Percentiles rank a stretch among this genome's conserved stretches.
These are phyloP conservation scores for Andrena camellia DNA, from an alignment of 2,888 invertebrate genomes.

Conservation along the genomic window DNA sequence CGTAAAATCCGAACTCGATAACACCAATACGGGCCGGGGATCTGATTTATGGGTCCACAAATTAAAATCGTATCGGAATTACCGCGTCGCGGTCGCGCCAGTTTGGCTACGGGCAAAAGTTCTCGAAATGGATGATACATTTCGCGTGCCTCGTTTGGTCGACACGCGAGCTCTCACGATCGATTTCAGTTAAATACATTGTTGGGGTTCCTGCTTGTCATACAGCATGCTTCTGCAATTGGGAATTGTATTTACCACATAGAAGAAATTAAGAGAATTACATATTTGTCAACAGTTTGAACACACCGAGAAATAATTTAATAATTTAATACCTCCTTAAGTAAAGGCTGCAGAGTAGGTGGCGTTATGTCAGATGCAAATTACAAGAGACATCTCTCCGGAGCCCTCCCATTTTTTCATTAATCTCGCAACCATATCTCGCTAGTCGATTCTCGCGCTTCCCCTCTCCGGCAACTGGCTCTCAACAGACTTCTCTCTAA, in stretches of 20 bases:
- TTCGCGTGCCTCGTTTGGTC: slow-evolving; percentile 24
- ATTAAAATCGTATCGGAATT: slow-evolving; percentile 60
- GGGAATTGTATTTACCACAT: too few relatives aligned
- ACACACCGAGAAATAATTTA: not conserved
- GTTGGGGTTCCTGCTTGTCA: too few relatives aligned
- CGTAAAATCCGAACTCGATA: slow-evolving; percentile 44
- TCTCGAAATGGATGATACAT: slow-evolving; percentile 25
- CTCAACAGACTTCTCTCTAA: slow-evolving; percentile 2
- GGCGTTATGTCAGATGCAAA: too few relatives aligned
- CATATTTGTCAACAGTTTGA: too few relatives aligned
- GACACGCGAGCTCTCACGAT: not conserved
- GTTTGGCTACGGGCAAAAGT: slow-evolving; percentile 16
- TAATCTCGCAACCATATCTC: slow-evolving; percentile 13
- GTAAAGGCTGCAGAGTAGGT: too few relatives aligned
- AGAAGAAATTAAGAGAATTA: too few relatives aligned
- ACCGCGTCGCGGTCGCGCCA: slow-evolving; percentile 2
- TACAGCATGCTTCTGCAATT: too few relatives aligned
- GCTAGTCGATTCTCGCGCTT: slow-evolving; percentile 13
- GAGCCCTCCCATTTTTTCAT: not conserved
- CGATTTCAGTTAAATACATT: not conserved
- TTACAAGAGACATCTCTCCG: not conserved
- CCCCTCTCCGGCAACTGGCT: not conserved
- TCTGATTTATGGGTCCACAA: slow-evolving; percentile 55
- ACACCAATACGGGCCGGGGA: slow-evolving; percentile 35
- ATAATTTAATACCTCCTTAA: too few relatives aligned